These are phyloP conservation scores for Lasiurus cinereus DNA, from an alignment of 2,113 vertebrate species.

Conservation along the genomic window DNA sequence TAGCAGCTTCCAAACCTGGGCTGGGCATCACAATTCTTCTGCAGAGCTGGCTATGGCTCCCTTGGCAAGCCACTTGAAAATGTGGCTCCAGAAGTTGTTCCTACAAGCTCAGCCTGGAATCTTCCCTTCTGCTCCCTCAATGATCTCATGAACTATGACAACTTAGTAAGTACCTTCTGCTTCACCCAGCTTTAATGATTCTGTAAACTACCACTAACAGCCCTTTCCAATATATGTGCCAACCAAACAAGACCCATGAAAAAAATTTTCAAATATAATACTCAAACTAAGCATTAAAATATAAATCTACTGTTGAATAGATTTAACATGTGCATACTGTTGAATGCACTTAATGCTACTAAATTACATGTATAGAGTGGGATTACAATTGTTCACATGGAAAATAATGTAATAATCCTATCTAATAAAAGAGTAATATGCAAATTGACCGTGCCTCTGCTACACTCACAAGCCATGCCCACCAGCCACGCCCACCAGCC, in stretches of 20 bases:
- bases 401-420: background rate
- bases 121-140: background rate
- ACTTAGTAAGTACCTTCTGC: constrained; percentile 44
- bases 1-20: background rate
- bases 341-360: background rate
- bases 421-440: too few relatives aligned
- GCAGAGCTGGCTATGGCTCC: background rate
- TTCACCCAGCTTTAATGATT: constrained; percentile 25
- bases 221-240: background rate
- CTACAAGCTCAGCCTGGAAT: background rate
- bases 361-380: background rate
- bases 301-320: background rate
- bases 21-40: background rate
- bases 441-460: too few relatives aligned
- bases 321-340: too few relatives aligned
- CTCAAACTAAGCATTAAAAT: constrained; percentile 49
- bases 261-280: constrained; percentile 40
- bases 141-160: background rate
- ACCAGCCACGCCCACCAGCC: too few relatives aligned
- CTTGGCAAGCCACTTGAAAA: background rate
- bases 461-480: too few relatives aligned
- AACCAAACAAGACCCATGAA: constrained; percentile 23
- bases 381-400: background rate
- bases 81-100: background rate
- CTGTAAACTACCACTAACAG: background rate